Evolutionary conservation across 2,113 vertebrate genomes (phyloP), one percentile per base, ranked within the genome.

Genomic region (Elachura formosa): DNA sequence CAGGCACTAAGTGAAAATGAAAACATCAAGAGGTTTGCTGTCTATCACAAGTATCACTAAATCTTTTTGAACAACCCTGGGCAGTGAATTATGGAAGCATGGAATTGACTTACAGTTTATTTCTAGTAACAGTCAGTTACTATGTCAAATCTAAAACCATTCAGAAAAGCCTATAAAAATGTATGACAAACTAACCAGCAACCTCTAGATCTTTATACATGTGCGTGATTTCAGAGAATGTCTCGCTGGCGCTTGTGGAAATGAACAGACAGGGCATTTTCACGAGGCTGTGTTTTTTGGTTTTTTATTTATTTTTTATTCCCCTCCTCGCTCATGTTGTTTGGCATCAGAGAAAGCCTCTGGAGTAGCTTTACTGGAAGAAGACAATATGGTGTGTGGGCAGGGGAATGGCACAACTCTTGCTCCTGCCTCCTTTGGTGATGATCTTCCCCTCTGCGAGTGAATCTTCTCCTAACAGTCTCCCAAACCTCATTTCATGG

Each of bases 81-180:
- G 96, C 97, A 96, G 97, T 98, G 98, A 98, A 97, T 98, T 98
- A 98, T 95, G 96, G 97, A 97, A 97, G 97, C 97, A 96, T 97
- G 97, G 98, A 98, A 98, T 98, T 98, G 98, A 98, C 98, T 98
- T 98, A 97, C 97, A 98, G 97, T 98, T 98, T 98, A 98, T 98
- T 98, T 98, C 97, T 97, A 97, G 97, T 98, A 97, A 97, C 97
- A 98, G 97, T 97, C 98, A 98, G 98, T 98, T 98, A 98, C 97
- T 98, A 87, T 98, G 98, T 98, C 98, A 98, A 98, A 97, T 97
- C 97, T 96, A 97, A 98, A 98, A 96, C 98, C 97, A 96, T 98
- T 98, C 97, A 97, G 97, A 97, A 97, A 97, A 97, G 94, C 87
- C 98, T 96, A 97, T 98, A 98, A 98, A 98, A 98, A 98, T 98